Conservation (phyloP, 1,140 invertebrate species). For the Drosophila triauraria region DNA sequence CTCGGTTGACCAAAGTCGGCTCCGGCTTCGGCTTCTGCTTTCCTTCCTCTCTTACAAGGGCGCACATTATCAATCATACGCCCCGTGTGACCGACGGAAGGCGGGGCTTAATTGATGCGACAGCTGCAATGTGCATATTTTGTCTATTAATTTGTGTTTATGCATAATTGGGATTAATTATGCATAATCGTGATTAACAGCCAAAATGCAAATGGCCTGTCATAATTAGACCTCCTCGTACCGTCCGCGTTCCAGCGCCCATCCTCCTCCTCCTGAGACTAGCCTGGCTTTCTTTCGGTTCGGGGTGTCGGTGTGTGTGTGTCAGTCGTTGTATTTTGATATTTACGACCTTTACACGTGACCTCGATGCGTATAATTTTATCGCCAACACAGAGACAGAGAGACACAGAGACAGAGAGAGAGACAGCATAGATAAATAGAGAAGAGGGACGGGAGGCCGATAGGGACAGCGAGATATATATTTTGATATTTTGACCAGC, state of each 20-base stretch:
- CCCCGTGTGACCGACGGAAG: not conserved
- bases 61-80: slow-evolving; percentile 44
- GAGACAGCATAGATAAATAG: not conserved
- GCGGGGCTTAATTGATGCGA: slow-evolving; percentile 57
- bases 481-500: slow-evolving; percentile 53
- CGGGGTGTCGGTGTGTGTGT: slow-evolving; percentile 1
- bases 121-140: slow-evolving; percentile 71
- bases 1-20: slow-evolving; percentile 4
- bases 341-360: slow-evolving; percentile 75
- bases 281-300: slow-evolving; percentile 9
- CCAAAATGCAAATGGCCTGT: slow-evolving; percentile 68
- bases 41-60: not conserved
- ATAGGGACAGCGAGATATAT: slow-evolving; percentile 30
- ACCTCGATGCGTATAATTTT: slow-evolving; percentile 59
- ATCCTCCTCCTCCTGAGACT: not conserved
- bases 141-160: slow-evolving; percentile 81
- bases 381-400: slow-evolving; percentile 46
- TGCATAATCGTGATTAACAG: slow-evolving; percentile 82
- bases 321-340: slow-evolving; percentile 32
- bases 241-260: not conserved
- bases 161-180: slow-evolving; percentile 80
- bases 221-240: slow-evolving; percentile 43
- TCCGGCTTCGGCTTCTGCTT: too few species aligned
- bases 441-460: slow-evolving; percentile 1
- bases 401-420: not conserved